Conservation (phyloP, 2,797 vertebrate genomes). For the Pantherophis vulpinus region DNA sequence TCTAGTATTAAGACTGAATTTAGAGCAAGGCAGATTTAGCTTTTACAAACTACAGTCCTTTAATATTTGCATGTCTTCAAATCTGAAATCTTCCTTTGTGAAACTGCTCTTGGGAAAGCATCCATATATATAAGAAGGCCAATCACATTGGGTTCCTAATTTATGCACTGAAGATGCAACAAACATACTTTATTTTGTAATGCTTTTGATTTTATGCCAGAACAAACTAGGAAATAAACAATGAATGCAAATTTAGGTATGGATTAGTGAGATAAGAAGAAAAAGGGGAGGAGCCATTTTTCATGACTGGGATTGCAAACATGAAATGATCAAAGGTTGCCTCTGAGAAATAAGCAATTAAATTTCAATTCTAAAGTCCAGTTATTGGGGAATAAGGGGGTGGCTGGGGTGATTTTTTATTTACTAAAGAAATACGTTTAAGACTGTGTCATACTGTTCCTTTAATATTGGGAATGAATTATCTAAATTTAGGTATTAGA, state of each 20-base stretch:
- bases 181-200: neutral
- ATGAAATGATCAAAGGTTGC: neutral
- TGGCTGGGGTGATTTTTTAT: neutral
- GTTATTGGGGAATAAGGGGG: neutral
- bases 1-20: neutral
- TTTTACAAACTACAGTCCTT: neutral
- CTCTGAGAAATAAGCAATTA: neutral
- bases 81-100: conserved; percentile 12
- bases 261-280: neutral
- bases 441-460: neutral
- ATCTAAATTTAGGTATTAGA: neutral
- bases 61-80: neutral
- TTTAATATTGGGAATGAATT: neutral
- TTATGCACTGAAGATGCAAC: neutral
- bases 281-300: neutral
- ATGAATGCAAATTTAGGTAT: conserved; percentile 19
- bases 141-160: neutral
- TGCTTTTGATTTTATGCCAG: conserved; percentile 24
- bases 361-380: neutral
- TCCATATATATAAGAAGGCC: conserved; percentile 2
- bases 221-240: neutral
- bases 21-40: neutral
- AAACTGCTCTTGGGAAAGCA: neutral
- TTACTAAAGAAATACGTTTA: neutral
- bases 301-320: neutral